Evolutionary conservation across 1,140 invertebrate genomes (phyloP).

Genomic region (Halictus rubicundus): DNA sequence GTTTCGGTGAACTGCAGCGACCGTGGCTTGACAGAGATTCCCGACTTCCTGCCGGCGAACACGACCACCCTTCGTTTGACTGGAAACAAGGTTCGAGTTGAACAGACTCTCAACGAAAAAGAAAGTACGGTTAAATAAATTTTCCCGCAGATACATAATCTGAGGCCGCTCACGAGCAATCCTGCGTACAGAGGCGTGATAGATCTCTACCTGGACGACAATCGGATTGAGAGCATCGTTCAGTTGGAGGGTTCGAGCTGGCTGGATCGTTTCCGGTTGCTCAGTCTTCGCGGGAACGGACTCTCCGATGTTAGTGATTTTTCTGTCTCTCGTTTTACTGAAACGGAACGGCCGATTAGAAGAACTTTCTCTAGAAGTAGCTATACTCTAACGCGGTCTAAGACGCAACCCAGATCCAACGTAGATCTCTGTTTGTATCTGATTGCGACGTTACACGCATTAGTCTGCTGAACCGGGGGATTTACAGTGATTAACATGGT

Average conservation of each 20-base stretch:
- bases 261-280: constrained; percentile 87
- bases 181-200: constrained; percentile 83
- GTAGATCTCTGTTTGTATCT: no score
- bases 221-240: constrained; percentile 85
- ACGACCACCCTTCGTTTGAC: constrained; percentile 82
- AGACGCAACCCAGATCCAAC: no score
- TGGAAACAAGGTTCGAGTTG: constrained; percentile 79
- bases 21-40: constrained; percentile 79
- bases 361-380: neutral
- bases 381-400: neutral
- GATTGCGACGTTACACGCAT: neutral
- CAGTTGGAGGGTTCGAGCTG: constrained; percentile 88
- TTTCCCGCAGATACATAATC: constrained; percentile 82
- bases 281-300: constrained; percentile 87
- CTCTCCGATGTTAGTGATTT: constrained; percentile 84
- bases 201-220: constrained; percentile 89
- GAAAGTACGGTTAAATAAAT: no score
- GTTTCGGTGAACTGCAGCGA: constrained; percentile 82
- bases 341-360: neutral
- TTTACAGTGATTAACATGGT: neutral
- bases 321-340: neutral
- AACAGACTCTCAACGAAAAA: no score
- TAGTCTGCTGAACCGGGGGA: neutral
- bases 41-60: constrained; percentile 80
- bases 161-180: constrained; percentile 85